Evolutionary conservation across 2,888 invertebrate species (phyloP).

Genomic region (Itoplectis maculator): DNA sequence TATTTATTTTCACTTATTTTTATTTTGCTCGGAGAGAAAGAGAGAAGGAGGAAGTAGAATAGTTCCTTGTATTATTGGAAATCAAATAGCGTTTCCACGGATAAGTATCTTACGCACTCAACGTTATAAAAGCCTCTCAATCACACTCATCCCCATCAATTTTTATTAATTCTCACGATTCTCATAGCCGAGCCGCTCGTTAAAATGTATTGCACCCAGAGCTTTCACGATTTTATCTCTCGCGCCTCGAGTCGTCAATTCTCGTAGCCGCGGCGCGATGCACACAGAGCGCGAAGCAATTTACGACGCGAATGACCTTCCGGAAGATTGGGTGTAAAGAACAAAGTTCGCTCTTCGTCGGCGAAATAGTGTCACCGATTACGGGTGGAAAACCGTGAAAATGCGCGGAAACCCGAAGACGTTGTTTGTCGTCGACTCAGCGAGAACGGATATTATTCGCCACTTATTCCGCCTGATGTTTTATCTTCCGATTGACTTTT

Average conservation of each 20-base stretch:
- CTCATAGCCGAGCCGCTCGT: background rate
- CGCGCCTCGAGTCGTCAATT: background rate
- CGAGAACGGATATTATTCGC: background rate
- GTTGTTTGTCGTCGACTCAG: background rate
- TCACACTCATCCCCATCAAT: background rate
- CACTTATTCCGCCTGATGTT: background rate
- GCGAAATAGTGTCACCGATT: background rate
- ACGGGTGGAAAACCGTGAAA: background rate
- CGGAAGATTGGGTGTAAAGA: background rate
- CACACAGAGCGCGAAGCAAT: constrained; percentile 2
- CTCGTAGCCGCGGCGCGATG: background rate
- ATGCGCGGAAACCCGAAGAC: background rate
- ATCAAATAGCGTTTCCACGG: background rate
- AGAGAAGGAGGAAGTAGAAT: background rate
- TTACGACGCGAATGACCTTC: background rate
- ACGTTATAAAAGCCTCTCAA: background rate
- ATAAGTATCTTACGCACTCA: background rate
- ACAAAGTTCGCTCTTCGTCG: background rate
- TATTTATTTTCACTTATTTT: background rate
- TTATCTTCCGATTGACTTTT: background rate
- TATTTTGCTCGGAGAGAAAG: background rate
- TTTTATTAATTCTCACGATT: background rate
- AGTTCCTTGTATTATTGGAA: background rate
- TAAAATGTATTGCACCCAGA: constrained; percentile 2
- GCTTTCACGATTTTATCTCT: background rate